phyloP scores from a whole-genome alignment of 2,797 vertebrate species.

The Cichlasoma orientale region DNA sequence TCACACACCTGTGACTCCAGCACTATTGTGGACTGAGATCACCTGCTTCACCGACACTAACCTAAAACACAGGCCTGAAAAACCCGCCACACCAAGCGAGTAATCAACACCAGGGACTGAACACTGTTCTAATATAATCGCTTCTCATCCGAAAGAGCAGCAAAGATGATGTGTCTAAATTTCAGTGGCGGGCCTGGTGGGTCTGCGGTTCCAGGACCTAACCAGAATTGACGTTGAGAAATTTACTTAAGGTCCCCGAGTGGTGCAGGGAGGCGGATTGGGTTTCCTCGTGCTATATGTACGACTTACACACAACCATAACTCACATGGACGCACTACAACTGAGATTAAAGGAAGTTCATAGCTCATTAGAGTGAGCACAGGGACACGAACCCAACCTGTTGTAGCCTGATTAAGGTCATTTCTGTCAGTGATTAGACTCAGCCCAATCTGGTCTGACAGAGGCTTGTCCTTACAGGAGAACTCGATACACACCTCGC shows the following conservation, averaged over 20 bases:
- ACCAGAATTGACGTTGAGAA: conserved; percentile 53
- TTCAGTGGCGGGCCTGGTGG: conserved; percentile 21
- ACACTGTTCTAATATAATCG: conserved; percentile 14
- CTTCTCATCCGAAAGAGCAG: not conserved
- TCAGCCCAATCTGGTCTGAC: conserved; percentile 49
- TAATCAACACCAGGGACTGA: conserved; percentile 2
- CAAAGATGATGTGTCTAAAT: conserved; percentile 27
- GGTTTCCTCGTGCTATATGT: conserved; percentile 42
- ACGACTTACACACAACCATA: not conserved
- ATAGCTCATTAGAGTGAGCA: not conserved
- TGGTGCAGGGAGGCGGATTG: conserved; percentile 24
- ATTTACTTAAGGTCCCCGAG: conserved; percentile 45
- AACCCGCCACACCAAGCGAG: not conserved
- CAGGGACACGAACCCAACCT: conserved; percentile 22
- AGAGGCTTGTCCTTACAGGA: conserved; percentile 10
- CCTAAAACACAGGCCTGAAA: not conserved
- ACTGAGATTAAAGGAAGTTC: not conserved
- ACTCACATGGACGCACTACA: not conserved
- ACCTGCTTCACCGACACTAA: not conserved
- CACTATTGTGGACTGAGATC: not conserved
- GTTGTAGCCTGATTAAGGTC: conserved; percentile 62
- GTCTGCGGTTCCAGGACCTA: conserved; percentile 41
- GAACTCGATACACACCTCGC: conserved; percentile 6
- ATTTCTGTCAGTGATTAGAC: conserved; percentile 67
- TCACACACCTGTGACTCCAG: conserved; percentile 28